Evolutionary conservation across 2,888 invertebrate genomes (phyloP), one percentile per base, ranked within the genome.

Genomic region (Standfussiana lucernea): DNA sequence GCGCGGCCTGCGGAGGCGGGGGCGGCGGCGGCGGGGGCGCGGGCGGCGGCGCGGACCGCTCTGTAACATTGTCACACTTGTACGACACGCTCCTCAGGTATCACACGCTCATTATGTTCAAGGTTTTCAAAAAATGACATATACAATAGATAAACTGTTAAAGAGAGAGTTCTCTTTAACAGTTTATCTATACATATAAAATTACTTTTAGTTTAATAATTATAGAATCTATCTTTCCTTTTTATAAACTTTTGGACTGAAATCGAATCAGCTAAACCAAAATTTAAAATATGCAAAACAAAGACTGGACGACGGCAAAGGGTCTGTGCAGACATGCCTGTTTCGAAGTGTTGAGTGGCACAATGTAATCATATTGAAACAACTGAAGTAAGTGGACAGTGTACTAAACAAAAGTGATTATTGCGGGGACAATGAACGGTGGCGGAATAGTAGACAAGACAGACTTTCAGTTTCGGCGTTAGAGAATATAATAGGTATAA

Each of bases 1-100:
- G 91, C 1, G 91, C 90, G 18, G 91, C 90, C 8, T 92, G 90
- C 13, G 94, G 93, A 24, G 95, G 94, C 8, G 94, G 93, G 28
- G 91, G 91, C 0, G 92, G 90, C 40, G 91, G 86, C 3, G 94
- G 92, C 21, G 94, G 94, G 10, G 95, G 94, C 45, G 75, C 74
- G 24, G 94, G 95, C 35, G 94, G 91, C 2, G 92, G 90, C 5
- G 90, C 86, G 4, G 87, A 77, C 35, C 85, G 89, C 88, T 91
- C 94, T 92, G 91, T 24, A 90, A 90, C 42, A 59, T 50, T n/a
- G n/a, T 62, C 47, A 35, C 50, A 28, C 40, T 67, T 61, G 70
- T 73, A 71, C n/a, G n/a, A n/a, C 64, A 24, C 50, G 15, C 64
- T 47, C 32, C n/a, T 32, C 15, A 21, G 2, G 13, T 2, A 50